A percentile compares a stretch with the other conserved stretches of the same genome.
Evolutionary conservation across 2,888 invertebrate species (phyloP).

Genomic region (Diadromus collaris): DNA sequence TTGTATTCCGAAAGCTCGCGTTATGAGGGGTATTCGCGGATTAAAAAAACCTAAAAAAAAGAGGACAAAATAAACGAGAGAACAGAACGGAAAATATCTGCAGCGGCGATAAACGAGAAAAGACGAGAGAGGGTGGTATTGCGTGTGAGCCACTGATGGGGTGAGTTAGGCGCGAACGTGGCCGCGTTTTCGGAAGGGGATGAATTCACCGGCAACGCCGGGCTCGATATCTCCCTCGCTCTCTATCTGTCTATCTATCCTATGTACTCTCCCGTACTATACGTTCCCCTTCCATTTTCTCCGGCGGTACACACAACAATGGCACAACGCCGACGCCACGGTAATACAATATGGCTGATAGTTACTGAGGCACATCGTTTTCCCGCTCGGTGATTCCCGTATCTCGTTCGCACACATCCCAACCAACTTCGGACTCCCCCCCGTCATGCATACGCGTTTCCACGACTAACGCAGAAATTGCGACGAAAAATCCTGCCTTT

Average conservation of each 20-base stretch:
- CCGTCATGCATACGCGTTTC: slow-evolving; percentile 3
- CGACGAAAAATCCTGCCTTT: slow-evolving; percentile 32
- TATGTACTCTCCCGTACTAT: slow-evolving; percentile 44
- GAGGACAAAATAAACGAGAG: slow-evolving; percentile 11
- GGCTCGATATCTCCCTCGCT: slow-evolving; percentile 21
- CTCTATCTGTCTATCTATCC: slow-evolving; percentile 31
- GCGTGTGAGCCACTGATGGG: slow-evolving; percentile 37
- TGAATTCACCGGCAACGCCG: slow-evolving; percentile 36
- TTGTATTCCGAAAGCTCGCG: slow-evolving; percentile 30
- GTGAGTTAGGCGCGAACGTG: slow-evolving; percentile 45
- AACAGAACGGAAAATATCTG: slow-evolving; percentile 52
- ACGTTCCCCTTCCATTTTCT: slow-evolving; percentile 34
- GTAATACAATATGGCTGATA: slow-evolving; percentile 57
- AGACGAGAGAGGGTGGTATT: slow-evolving; percentile 41
- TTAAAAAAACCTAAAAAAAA: slow-evolving; percentile 34
- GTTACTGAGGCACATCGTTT: slow-evolving; percentile 60
- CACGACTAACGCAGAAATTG: slow-evolving; percentile 38
- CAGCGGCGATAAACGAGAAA: slow-evolving; percentile 56
- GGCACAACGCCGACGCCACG: slow-evolving; percentile 49
- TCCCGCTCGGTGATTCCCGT: slow-evolving; percentile 58
- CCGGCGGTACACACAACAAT: slow-evolving; percentile 46
- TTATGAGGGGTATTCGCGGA: slow-evolving; percentile 36
- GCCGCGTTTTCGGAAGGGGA: slow-evolving; percentile 52
- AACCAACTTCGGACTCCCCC: slow-evolving; percentile 33
- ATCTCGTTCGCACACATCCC: slow-evolving; percentile 43